These are phyloP conservation scores for Drosophila buzzatii DNA, from an alignment of 2,888 invertebrate species.

Conservation along the genomic window DNA sequence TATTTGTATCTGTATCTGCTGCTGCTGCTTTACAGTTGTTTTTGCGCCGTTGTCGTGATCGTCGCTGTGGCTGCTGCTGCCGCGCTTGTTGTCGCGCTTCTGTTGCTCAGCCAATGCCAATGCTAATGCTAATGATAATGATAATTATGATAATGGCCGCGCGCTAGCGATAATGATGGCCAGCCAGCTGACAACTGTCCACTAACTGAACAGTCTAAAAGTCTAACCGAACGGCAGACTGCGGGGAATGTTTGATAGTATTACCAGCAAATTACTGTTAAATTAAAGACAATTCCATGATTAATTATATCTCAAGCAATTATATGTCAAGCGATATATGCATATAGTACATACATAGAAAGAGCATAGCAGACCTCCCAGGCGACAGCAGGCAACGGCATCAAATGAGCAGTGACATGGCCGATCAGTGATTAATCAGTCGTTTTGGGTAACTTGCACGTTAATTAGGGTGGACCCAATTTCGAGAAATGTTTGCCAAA, in stretches of 20 bases:
- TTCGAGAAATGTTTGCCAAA: conserved; percentile 32
- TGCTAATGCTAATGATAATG: conserved; percentile 54
- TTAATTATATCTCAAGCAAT: conserved; percentile 31
- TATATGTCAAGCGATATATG: conserved; percentile 1
- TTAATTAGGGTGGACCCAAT: conserved; percentile 29
- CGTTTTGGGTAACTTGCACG: conserved; percentile 22
- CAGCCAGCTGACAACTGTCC: conserved; percentile 45
- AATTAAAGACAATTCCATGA: conserved; percentile 50
- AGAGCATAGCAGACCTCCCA: conserved; percentile 29
- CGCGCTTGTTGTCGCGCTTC: conserved; percentile 13
- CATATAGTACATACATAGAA: not conserved
- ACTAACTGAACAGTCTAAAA: conserved; percentile 45
- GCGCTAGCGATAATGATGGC: conserved; percentile 64
- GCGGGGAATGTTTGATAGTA: conserved; percentile 21
- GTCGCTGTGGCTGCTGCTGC: not conserved
- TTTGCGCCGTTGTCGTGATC: conserved; percentile 46
- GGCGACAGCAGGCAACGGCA: conserved; percentile 14
- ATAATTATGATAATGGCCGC: conserved; percentile 61
- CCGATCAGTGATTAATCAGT: conserved; percentile 6
- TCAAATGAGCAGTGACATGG: not conserved
- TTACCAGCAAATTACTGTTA: conserved; percentile 45
- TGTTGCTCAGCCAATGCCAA: conserved; percentile 29
- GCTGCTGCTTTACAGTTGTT: conserved; percentile 56
- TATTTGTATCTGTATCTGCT: conserved; percentile 27
- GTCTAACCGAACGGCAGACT: conserved; percentile 22